Evolutionary conservation across 2,797 vertebrate species (phyloP), one percentile per base, ranked within the genome.

Genomic region (Arnoldichthys spilopterus): DNA sequence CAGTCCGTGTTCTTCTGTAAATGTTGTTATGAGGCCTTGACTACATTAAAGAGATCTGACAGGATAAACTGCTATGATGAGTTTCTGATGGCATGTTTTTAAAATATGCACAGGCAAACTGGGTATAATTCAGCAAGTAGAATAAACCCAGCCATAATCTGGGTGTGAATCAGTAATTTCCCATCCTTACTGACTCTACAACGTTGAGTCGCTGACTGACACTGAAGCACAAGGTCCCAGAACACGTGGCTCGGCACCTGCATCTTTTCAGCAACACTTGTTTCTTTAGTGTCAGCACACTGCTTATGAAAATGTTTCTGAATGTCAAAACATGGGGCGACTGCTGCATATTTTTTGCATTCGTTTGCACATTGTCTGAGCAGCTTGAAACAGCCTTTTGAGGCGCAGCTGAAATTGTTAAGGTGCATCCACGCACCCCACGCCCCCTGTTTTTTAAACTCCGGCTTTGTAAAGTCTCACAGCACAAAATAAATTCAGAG

Each of bases 341-440:
- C 37, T 28, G 32, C 24, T 28, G 16, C 16, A 28, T 69, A 49
- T 69, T 68, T 67, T 67, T 32, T 49, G 45, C 66, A 51, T 51
- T 6, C 37, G 61, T 37, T 30, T 69, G 15, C 45, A 69, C 15
- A 30, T 28, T 11, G 66, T 69, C 26, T 49, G 45, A 69, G 30
- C 26, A 30, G 24, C 43, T 3, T 68, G 43, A 30, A 49, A 47
- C 66, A 8, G 24, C 6, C 20, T 69, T 51, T 28, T 16, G 13
- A 28, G 7, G 45, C 8, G 24, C 24, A 20, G 45, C 16, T n/a
- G 45, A 20, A 20, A 49, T 45, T 18, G 26, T 20, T 49, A 28
- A 20, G 66, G 5, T 18, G 26, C 24, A 28, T 51, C 51, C 66
- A 30, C 16, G 16, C 9, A 45, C 8, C 43, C 9, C 43, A 45